Evolutionary conservation across 2,113 vertebrate species (phyloP).

Genomic region (Actenoides hombroni): DNA sequence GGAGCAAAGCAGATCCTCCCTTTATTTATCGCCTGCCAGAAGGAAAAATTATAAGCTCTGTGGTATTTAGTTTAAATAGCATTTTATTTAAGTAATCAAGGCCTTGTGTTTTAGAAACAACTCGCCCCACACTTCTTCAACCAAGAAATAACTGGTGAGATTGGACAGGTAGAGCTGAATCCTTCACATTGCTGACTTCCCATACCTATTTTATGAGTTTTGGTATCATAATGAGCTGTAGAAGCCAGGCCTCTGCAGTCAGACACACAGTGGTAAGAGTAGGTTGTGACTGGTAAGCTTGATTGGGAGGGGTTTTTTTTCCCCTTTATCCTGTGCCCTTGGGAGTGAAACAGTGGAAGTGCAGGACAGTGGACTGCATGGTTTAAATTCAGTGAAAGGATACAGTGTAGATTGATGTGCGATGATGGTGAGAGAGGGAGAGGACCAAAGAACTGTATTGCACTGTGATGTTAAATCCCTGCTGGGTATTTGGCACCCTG

Average conservation of each 20-base stretch:
- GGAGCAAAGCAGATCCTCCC: background rate
- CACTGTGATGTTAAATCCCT: background rate
- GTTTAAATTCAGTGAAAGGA: background rate
- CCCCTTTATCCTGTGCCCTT: background rate
- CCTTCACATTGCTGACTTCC: background rate
- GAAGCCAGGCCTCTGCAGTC: background rate
- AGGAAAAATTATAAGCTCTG: background rate
- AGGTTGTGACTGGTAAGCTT: background rate
- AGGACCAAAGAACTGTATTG: background rate
- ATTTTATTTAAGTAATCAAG: background rate
- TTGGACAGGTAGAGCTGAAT: background rate
- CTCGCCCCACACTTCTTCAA: background rate
- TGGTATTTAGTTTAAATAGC: background rate
- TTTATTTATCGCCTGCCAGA: background rate
- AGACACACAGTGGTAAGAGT: background rate
- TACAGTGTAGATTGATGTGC: background rate
- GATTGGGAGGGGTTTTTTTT: background rate
- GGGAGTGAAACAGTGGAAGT: background rate
- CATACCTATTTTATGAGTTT: background rate
- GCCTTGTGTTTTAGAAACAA: background rate
- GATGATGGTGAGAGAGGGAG: background rate
- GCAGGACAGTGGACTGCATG: background rate
- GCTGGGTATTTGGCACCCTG: background rate
- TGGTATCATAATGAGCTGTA: background rate
- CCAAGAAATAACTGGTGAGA: background rate